These are phyloP conservation scores for Thymelicus acteon DNA, from an alignment of 2,888 invertebrate genomes.

Conservation along the genomic window DNA sequence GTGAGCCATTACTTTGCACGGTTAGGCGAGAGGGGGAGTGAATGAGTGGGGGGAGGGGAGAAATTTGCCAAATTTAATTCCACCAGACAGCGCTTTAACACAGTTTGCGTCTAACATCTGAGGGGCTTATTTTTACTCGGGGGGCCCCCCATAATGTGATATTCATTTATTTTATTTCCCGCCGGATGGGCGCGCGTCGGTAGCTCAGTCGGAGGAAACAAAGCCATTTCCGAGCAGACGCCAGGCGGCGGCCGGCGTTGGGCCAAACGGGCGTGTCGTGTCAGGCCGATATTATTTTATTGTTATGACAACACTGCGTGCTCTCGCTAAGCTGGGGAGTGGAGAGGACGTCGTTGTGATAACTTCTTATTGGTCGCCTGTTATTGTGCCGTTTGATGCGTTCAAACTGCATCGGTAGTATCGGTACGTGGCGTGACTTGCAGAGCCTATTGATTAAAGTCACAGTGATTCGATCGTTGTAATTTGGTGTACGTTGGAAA, in stretches of 20 bases:
- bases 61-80: slow-evolving; percentile 62
- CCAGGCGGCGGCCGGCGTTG: slow-evolving; percentile 28
- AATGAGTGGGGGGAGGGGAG: slow-evolving; percentile 16
- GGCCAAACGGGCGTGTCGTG: slow-evolving; percentile 31
- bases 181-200: slow-evolving; percentile 63
- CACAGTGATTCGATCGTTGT: not conserved
- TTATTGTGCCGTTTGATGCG: not conserved
- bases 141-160: slow-evolving; percentile 64
- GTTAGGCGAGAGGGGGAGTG: not conserved
- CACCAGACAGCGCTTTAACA: slow-evolving; percentile 53
- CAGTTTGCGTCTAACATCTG: slow-evolving; percentile 53
- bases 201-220: slow-evolving; percentile 69
- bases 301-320: slow-evolving; percentile 23
- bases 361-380: slow-evolving; percentile 30
- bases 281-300: slow-evolving; percentile 29
- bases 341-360: slow-evolving; percentile 29
- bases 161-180: slow-evolving; percentile 78
- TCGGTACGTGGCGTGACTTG: too few relatives aligned
- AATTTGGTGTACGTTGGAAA: too few relatives aligned
- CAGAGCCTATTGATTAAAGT: not conserved
- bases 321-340: slow-evolving; percentile 23
- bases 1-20: slow-evolving; percentile 40
- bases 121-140: slow-evolving; percentile 61
- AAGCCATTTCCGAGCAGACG: slow-evolving; percentile 73
- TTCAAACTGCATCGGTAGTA: not conserved